phyloP scores from a whole-genome alignment of 35 echinoderm and acorn worm species.

The Holothuria glaberrima region DNA sequence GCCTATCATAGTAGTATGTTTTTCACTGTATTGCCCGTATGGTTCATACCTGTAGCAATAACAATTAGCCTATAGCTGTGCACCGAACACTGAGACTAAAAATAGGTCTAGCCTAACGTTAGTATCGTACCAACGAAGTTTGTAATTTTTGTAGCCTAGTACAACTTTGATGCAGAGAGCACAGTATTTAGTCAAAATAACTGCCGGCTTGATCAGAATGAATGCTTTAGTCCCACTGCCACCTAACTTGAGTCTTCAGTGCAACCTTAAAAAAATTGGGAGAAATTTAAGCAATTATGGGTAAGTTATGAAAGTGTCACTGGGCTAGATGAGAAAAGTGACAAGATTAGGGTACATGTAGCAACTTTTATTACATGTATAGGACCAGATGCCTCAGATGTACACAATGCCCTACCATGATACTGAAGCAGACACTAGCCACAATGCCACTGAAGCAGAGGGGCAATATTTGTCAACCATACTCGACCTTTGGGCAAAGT shows the following conservation, averaged over 20 bases:
- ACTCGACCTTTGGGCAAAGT: background rate
- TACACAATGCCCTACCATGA: slow-evolving; percentile 74
- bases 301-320: slow-evolving; percentile 78
- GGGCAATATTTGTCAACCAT: slow-evolving; percentile 44
- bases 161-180: too few species aligned
- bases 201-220: too few species aligned
- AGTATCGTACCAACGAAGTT: too few species aligned
- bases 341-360: slow-evolving; percentile 56
- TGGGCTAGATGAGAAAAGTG: slow-evolving; percentile 15
- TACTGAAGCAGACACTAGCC: too few species aligned
- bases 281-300: slow-evolving; percentile 66
- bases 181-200: too few species aligned
- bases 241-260: background rate
- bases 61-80: too few species aligned
- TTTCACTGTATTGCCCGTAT: too few species aligned
- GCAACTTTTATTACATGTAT: slow-evolving; percentile 78
- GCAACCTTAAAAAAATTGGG: slow-evolving; percentile 18
- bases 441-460: slow-evolving; percentile 52
- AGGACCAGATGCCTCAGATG: slow-evolving; percentile 59
- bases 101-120: too few species aligned
- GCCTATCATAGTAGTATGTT: too few species aligned
- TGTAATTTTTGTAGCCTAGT: too few species aligned
- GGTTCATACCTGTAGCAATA: too few species aligned
- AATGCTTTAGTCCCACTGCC: background rate
- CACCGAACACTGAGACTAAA: too few species aligned